Base-by-base conservation (phyloP, 2,888 invertebrate species). In the Amiota mariae region DNA sequence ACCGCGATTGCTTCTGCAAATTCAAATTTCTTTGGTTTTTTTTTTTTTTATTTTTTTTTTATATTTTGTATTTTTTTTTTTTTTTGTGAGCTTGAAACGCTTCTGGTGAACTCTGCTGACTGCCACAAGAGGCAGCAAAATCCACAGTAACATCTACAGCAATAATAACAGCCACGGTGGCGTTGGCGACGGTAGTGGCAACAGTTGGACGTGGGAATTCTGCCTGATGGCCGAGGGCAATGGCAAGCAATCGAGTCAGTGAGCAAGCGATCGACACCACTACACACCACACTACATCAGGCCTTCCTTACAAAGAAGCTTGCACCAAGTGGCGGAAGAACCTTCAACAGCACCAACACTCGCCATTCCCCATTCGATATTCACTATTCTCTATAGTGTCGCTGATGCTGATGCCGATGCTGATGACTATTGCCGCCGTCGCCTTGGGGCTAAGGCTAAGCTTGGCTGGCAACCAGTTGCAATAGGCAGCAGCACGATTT, bases 81-180 rank as follows among this genome's bases (percentile, higher is more conserved):
- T 36, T 36, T 36, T 36, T 36, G 36, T 36, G 8, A 36, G 36
- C 36, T 78, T 77, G 86, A 85, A 85, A 82, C 80, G 87, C 87
- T 86, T 85, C 87, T 85, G 84, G 85, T 57, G 84, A 86, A 85
- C 83, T 84, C 51, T 36, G 36, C 6, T 36, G 36, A 36, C 36
- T 36, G 36, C 61, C 63, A 70, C 70, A 64, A 54, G 24, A 36
- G 15, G 71, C 71, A 13, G 61, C 54, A 11, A 48, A 18, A 49
- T 20, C 71, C 56, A n/a, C 56, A 20, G 24, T 36, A 12, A 48
- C 59, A 49, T 20, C 71, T 47, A n/a, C 56, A 20, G 24, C 51
- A 8, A 48, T 49, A 68, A 10, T 48, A 68, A 57, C 59, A 20
- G 15, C n/a, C 13, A 24, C 13, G n/a, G n/a, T 48, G 46, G 18